Evolutionary conservation across 1,140 invertebrate species (phyloP).

Genomic region (Aethina tumida): DNA sequence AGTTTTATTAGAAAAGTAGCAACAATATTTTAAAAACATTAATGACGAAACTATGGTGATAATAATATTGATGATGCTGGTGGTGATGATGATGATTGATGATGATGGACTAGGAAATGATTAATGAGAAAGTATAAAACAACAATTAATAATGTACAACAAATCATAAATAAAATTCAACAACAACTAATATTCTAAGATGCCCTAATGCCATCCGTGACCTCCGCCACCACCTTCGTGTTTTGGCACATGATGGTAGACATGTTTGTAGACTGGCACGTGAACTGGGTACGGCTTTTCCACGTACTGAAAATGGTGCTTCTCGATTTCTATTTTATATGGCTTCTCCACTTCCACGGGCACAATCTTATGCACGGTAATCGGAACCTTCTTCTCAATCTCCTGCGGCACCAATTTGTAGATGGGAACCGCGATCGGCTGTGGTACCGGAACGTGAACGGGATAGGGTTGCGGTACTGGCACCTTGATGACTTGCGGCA

Average conservation of each 20-base stretch:
- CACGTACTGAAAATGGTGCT: constrained; percentile 63
- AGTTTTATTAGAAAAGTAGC: too few relatives aligned
- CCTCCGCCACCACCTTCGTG: constrained; percentile 15
- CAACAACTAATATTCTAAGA: too few relatives aligned
- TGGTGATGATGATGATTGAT: too few relatives aligned
- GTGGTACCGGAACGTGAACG: constrained; percentile 57
- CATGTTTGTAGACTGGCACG: constrained; percentile 67
- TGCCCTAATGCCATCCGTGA: constrained; percentile 20
- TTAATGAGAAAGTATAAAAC: too few relatives aligned
- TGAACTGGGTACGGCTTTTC: constrained; percentile 64
- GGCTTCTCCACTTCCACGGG: constrained; percentile 66
- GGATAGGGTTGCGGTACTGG: constrained; percentile 66
- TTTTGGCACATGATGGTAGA: constrained; percentile 43
- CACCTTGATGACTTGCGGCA: constrained; percentile 60
- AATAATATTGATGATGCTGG: too few relatives aligned
- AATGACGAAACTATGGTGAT: too few relatives aligned
- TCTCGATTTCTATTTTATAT: constrained; percentile 64
- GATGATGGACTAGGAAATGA: too few relatives aligned
- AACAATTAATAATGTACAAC: too few relatives aligned
- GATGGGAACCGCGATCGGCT: constrained; percentile 63
- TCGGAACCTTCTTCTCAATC: constrained; percentile 66
- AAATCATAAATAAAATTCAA: too few relatives aligned
- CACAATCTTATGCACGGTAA: constrained; percentile 62
- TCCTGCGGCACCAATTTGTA: constrained; percentile 51
- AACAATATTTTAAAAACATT: too few relatives aligned